Percentiles rank a stretch among this genome's conserved stretches.
Conservation (phyloP, 1,140 invertebrate species). For the Temnothorax nylanderi region DNA sequence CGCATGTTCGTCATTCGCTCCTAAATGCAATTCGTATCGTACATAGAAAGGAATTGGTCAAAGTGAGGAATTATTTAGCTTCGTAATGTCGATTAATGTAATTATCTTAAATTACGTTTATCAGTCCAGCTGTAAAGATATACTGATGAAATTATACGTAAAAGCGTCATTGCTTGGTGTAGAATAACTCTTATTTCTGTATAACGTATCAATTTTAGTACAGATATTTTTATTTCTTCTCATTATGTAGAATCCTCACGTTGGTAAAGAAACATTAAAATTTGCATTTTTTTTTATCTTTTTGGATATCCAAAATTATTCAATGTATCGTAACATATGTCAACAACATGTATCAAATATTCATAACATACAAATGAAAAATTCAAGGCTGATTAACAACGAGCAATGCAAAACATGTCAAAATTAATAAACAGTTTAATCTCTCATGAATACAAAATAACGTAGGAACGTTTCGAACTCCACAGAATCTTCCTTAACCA, state of each 20-base stretch:
- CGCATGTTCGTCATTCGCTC: not conserved
- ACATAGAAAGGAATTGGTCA: not conserved
- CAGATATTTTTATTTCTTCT: not conserved
- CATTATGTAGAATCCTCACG: not conserved
- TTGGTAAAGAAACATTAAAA: not conserved
- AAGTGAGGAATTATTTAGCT: not conserved
- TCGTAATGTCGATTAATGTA: not conserved
- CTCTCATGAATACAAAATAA: too few relatives aligned
- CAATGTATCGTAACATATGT: not conserved
- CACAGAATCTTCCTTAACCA: too few relatives aligned
- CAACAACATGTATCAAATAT: not conserved
- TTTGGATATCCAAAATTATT: not conserved
- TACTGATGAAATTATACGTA: not conserved
- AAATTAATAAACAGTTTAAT: too few relatives aligned
- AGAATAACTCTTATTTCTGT: constrained; percentile 6
- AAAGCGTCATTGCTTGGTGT: not conserved
- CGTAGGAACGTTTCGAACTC: too few relatives aligned
- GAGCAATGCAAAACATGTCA: too few relatives aligned
- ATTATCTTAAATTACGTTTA: constrained; percentile 39
- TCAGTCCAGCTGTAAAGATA: constrained; percentile 27
- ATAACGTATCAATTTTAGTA: not conserved
- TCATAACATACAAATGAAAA: too few relatives aligned
- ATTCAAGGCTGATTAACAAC: too few relatives aligned
- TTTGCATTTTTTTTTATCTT: not conserved
- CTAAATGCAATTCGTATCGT: constrained; percentile 10